These are phyloP conservation scores for Hirtodrosophila histrioides DNA, from an alignment of 2,888 invertebrate species.

Conservation along the genomic window DNA sequence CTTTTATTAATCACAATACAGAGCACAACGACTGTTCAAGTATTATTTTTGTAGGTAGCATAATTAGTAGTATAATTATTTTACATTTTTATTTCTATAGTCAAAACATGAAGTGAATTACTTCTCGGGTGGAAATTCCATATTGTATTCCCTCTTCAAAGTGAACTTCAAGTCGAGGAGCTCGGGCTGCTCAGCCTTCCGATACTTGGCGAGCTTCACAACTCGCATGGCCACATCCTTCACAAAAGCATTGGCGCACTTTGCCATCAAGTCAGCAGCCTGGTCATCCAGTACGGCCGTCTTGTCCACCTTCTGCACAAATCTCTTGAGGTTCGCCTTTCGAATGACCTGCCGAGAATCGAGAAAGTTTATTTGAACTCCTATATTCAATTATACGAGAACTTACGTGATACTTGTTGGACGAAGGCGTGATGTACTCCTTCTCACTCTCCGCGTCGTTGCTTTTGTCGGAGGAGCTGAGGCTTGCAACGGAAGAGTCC, in stretches of 20 bases:
- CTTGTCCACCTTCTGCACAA: slow-evolving; percentile 47
- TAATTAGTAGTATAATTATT: no score
- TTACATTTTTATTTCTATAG: no score
- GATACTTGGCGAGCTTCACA: slow-evolving; percentile 40
- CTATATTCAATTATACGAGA: no score
- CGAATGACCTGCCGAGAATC: slow-evolving; percentile 24
- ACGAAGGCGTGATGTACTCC: slow-evolving; percentile 21
- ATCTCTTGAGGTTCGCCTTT: slow-evolving; percentile 31
- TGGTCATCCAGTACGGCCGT: slow-evolving; percentile 53
- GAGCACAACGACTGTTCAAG: no score
- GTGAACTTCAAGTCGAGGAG: slow-evolving; percentile 51
- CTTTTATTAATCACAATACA: no score
- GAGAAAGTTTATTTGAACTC: no score
- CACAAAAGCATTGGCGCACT: slow-evolving; percentile 41
- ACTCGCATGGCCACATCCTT: slow-evolving; percentile 44
- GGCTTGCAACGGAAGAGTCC: slow-evolving; percentile 21
- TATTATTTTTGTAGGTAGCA: no score
- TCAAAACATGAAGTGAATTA: no score
- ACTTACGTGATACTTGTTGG: slow-evolving; percentile 40
- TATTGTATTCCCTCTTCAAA: slow-evolving; percentile 65
- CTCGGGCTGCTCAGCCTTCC: slow-evolving; percentile 15
- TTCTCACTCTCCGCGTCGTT: slow-evolving; percentile 21
- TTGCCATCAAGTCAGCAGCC: slow-evolving; percentile 48
- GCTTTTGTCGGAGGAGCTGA: slow-evolving; percentile 37
- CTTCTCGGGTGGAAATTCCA: slow-evolving; percentile 34